These are phyloP conservation scores for Drosophila percnosoma DNA, from an alignment of 2,888 invertebrate species.

Conservation along the genomic window DNA sequence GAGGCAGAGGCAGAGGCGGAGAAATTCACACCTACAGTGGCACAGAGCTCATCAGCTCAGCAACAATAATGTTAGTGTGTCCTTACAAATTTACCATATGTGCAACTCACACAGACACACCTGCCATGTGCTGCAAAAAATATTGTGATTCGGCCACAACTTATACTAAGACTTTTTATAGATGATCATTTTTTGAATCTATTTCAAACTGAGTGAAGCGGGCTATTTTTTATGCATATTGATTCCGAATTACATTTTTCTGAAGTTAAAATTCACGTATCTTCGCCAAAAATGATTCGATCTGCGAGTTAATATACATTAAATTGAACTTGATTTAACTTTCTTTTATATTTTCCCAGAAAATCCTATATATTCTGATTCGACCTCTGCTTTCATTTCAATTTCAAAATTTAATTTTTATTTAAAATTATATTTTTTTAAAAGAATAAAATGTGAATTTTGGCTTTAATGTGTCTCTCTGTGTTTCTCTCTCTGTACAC, in stretches of 20 bases:
- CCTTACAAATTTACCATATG: conserved; percentile 39
- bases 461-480: background rate
- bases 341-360: background rate
- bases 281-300: background rate
- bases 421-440: background rate
- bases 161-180: background rate
- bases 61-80: conserved; percentile 52
- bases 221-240: background rate
- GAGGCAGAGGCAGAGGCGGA: background rate
- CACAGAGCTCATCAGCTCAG: conserved; percentile 29
- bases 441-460: background rate
- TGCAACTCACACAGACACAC: background rate
- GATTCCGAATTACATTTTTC: background rate
- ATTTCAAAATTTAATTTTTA: background rate
- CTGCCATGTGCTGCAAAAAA: background rate
- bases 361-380: background rate
- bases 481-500: conserved; percentile 27
- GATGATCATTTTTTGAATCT: background rate
- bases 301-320: background rate
- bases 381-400: no score
- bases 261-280: background rate
- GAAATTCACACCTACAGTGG: conserved; percentile 30
- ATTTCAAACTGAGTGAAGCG: background rate
- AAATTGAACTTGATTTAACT: background rate
- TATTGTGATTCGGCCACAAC: background rate